Evolutionary conservation across 2,888 invertebrate genomes (phyloP).

Genomic region (Rhamphomyia laevipes): DNA sequence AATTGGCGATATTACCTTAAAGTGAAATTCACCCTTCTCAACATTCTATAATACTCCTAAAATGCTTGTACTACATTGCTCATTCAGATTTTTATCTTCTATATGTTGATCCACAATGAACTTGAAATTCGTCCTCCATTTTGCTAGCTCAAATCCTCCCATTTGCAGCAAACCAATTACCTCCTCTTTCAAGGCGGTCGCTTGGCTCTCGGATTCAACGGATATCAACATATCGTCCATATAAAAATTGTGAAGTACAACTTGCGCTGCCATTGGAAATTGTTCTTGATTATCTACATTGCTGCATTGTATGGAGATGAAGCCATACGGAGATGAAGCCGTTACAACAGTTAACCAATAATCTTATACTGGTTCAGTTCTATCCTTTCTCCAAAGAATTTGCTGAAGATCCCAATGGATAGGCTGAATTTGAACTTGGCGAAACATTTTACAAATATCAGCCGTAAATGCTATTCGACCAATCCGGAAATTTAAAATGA

Average conservation of each 20-base stretch:
- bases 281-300: neutral
- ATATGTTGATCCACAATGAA: too few species aligned
- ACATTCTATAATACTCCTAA: too few species aligned
- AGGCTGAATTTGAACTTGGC: conserved; percentile 3
- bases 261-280: conserved; percentile 1
- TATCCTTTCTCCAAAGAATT: conserved; percentile 7
- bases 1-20: too few species aligned
- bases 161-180: too few species aligned
- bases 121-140: too few species aligned
- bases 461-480: conserved; percentile 3
- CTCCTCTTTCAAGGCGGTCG: too few species aligned
- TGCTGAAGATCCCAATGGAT: conserved; percentile 5
- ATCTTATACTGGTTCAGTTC: neutral
- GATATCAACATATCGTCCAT: too few species aligned
- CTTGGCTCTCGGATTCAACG: too few species aligned
- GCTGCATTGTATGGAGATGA: neutral
- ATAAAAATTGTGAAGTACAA: neutral
- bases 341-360: conserved; percentile 6
- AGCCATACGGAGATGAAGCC: conserved; percentile 3
- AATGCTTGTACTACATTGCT: too few species aligned
- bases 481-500: conserved; percentile 2
- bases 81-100: too few species aligned
- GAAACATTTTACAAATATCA: conserved; percentile 6
- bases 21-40: too few species aligned
- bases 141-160: too few species aligned